These are phyloP conservation scores for Eupithecia vulgata DNA, from an alignment of 2,888 invertebrate genomes.

Conservation along the genomic window DNA sequence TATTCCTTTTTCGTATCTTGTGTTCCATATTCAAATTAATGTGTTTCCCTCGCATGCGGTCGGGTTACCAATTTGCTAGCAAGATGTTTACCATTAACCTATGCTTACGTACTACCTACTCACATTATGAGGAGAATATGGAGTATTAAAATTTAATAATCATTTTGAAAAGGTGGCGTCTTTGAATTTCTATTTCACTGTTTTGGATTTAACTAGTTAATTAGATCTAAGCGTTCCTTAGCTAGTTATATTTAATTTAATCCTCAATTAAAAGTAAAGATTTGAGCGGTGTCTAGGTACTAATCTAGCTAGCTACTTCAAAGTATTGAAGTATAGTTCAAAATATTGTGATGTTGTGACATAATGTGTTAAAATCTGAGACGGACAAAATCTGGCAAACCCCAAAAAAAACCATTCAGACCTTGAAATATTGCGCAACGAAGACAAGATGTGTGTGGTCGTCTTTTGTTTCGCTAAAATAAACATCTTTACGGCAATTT, in stretches of 20 bases:
- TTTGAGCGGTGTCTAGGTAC: too few species aligned
- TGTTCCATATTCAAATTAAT: conserved; percentile 44
- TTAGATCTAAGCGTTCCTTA: too few species aligned
- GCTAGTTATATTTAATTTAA: not conserved
- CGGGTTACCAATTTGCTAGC: conserved; percentile 73
- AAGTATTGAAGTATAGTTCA: not conserved
- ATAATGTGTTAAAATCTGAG: not conserved
- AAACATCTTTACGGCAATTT: conserved; percentile 61
- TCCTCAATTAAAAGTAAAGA: too few species aligned
- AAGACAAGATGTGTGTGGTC: conserved; percentile 63
- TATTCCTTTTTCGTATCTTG: conserved; percentile 35
- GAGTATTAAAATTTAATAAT: not conserved
- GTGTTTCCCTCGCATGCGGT: conserved; percentile 48
- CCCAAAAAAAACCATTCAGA: conserved; percentile 22
- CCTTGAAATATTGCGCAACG: conserved; percentile 35
- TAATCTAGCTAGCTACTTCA: too few species aligned
- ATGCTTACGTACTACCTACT: conserved; percentile 27
- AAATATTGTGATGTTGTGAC: not conserved
- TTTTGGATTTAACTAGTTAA: not conserved
- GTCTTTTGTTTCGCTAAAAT: conserved; percentile 57
- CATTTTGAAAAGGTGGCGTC: conserved; percentile 11
- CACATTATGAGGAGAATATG: conserved; percentile 25
- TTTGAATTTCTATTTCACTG: not conserved
- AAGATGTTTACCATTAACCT: conserved; percentile 56
- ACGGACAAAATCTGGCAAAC: conserved; percentile 8